Percentiles rank a stretch among this genome's conserved stretches.
phyloP scores from a whole-genome alignment of 2,888 invertebrate species.

The Apamea epomidion region DNA sequence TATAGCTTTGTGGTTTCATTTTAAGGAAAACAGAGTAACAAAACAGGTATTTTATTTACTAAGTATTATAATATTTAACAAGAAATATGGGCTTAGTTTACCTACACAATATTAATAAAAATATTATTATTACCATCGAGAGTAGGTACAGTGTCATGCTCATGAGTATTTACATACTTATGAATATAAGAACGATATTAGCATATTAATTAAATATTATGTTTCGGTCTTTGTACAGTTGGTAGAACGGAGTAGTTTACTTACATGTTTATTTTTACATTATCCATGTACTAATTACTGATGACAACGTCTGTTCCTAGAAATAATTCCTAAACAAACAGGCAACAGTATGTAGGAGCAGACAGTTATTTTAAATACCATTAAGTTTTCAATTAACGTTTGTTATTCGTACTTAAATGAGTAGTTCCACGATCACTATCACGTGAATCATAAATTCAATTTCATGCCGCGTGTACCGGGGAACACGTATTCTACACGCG shows the following conservation, averaged over 20 bases:
- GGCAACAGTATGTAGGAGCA: constrained; percentile 8
- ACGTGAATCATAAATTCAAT: constrained; percentile 77
- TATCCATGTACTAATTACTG: constrained; percentile 39
- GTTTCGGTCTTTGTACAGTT: constrained; percentile 51
- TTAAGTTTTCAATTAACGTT: constrained; percentile 36
- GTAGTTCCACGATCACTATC: constrained; percentile 67
- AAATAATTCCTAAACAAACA: constrained; percentile 30
- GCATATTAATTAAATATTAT: constrained; percentile 46
- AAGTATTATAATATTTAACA: constrained; percentile 18
- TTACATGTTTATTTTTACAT: constrained; percentile 35
- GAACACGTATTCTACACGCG: constrained; percentile 81
- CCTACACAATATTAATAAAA: constrained; percentile 29
- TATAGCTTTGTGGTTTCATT: constrained; percentile 30
- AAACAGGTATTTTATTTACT: constrained; percentile 27
- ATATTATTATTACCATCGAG: constrained; percentile 37
- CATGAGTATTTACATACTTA: constrained; percentile 25
- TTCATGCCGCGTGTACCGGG: constrained; percentile 78
- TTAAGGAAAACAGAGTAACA: constrained; percentile 52
- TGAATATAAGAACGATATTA: constrained; percentile 35
- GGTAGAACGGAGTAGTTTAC: constrained; percentile 26
- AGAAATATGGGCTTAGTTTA: constrained; percentile 17
- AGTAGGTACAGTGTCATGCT: neutral
- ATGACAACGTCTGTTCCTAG: constrained; percentile 35
- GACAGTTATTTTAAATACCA: constrained; percentile 42
- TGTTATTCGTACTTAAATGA: constrained; percentile 57